Percentiles rank a stretch among this genome's conserved stretches.
These are phyloP conservation scores for Corella eumyota DNA, from an alignment of 23 tunicate species.

Conservation along the genomic window DNA sequence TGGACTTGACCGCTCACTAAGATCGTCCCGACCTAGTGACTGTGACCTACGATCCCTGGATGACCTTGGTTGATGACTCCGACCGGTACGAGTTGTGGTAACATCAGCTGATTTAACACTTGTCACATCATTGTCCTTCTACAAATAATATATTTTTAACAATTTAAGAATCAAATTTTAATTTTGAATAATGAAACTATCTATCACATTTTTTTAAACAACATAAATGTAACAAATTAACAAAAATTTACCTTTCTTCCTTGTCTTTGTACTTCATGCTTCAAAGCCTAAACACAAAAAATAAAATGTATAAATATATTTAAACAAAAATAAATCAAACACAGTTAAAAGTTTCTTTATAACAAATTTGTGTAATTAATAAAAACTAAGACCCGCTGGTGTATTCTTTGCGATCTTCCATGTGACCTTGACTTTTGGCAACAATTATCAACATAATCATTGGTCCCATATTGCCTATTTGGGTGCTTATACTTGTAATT, in stretches of 20 bases:
- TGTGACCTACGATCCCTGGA: conserved; percentile 25
- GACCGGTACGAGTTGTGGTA: conserved; percentile 2
- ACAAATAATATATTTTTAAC: background rate
- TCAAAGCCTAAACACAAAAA: conserved; percentile 24
- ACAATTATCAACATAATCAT: background rate
- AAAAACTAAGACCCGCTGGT: conserved; percentile 11
- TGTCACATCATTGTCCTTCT: background rate
- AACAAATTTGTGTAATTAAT: background rate
- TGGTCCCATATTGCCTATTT: background rate
- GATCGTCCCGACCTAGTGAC: conserved; percentile 27
- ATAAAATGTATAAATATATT: background rate
- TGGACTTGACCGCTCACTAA: conserved; percentile 11
- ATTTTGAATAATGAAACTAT: background rate
- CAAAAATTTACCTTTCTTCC: conserved; percentile 3
- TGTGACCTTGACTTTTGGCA: conserved; percentile 5
- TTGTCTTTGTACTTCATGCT: conserved; percentile 29
- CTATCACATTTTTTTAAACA: background rate
- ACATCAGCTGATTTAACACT: conserved; percentile 15
- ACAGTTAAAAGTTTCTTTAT: background rate
- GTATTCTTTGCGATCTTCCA: conserved; percentile 20
- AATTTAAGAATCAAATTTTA: background rate
- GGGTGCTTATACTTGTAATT: background rate
- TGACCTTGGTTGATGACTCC: background rate
- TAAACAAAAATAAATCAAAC: background rate
- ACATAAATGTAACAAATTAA: background rate